Base-by-base conservation (phyloP, 2,888 invertebrate species). In the Tachina fera region DNA sequence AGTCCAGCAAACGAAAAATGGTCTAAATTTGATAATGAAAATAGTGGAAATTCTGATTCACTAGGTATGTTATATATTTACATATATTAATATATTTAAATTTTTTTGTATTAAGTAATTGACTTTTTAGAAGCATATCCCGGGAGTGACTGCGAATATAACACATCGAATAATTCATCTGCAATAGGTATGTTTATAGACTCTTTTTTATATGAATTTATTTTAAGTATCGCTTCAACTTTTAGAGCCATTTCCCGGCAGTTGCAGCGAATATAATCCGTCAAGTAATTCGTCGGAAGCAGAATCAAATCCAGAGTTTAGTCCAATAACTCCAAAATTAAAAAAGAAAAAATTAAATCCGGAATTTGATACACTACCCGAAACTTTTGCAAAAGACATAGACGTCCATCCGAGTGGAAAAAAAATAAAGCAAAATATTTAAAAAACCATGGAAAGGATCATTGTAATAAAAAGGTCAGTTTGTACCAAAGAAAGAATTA, bases 401-500 rank as follows among this genome's bases (percentile, higher is more conserved):
- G 47, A 65, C 74, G 60, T n/a, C n/a, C n/a, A n/a, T n/a, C n/a
- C n/a, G 75, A 75, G 75, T 60, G 75, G 53, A 65, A 68, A 67
- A 75, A 75, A 68, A n/a, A n/a, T n/a, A n/a, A n/a, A n/a, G n/a
- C n/a, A n/a, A n/a, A n/a, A n/a, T n/a, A n/a, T n/a, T n/a, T 68
- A 68, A 81, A 68, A 81, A 81, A 68, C 74, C 58, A 58, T 41
- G 79, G 71, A 65, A 72, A 80, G n/a, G 60, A 72, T 56, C 72
- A 79, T 67, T 65, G 65, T 56, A 78, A 78, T 78, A 61, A 60
- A 60, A 67, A 58, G 60, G 67, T 60, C 67, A 67, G 67, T 77
- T 77, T 53, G 61, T 70, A 49, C 77, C 39, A 68, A 78, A 78
- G 58, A 75, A 77, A 67, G 68, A 56, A 67, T 65, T 65, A 51